These are phyloP conservation scores for Pseudococcus viburni DNA, from an alignment of 2,888 invertebrate genomes.

Conservation along the genomic window DNA sequence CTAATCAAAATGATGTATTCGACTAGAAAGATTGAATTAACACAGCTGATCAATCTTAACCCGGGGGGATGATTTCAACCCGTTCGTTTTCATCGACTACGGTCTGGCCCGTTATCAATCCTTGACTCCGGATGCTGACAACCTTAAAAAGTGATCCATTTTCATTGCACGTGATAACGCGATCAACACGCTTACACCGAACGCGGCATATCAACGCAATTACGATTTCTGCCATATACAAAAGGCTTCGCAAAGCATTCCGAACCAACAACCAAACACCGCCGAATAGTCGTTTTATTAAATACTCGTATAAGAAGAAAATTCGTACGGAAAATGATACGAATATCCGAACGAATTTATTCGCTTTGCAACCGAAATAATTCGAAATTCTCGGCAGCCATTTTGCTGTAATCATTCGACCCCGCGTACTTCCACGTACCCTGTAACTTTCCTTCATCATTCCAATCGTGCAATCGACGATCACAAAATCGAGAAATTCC, in stretches of 20 bases:
- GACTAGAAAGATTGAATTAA: slow-evolving; percentile 62
- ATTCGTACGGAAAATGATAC: not conserved
- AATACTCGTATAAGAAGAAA: not conserved
- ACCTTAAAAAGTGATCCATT: slow-evolving; percentile 65
- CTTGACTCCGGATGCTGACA: slow-evolving; percentile 55
- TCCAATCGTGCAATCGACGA: slow-evolving; percentile 23
- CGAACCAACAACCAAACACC: not conserved
- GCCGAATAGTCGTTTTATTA: not conserved
- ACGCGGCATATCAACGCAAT: not conserved
- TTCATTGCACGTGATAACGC: slow-evolving; percentile 56
- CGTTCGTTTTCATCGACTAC: slow-evolving; percentile 58
- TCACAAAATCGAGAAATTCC: slow-evolving; percentile 25
- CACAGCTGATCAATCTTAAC: slow-evolving; percentile 63
- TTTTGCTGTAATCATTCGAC: not conserved
- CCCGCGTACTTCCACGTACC: not conserved
- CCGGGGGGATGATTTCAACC: slow-evolving; percentile 46
- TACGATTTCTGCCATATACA: not conserved
- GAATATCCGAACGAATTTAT: not conserved
- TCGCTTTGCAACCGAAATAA: not conserved
- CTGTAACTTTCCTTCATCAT: not conserved
- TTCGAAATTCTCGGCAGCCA: too few species aligned
- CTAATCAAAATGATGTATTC: slow-evolving; percentile 65
- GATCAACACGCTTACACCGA: not conserved
- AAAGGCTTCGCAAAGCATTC: not conserved
- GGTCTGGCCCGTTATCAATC: slow-evolving; percentile 59